Evolutionary conservation across 2,888 invertebrate species (phyloP).

Genomic region (Thecophora atra): DNA sequence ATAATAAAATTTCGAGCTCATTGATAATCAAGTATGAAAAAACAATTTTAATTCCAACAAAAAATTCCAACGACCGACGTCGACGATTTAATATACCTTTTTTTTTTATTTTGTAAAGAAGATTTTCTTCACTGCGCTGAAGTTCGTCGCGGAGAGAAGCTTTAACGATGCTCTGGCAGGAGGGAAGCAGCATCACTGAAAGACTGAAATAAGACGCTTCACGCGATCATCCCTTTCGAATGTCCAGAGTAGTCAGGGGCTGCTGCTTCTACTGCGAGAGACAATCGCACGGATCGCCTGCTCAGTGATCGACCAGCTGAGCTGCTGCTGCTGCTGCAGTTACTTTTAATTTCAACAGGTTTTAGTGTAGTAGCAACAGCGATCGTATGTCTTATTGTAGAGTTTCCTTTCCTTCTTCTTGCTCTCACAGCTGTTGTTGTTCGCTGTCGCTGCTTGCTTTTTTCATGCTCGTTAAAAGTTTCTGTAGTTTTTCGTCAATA

Average conservation of each 20-base stretch:
- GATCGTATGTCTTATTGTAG: constrained; percentile 35
- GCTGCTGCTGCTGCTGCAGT: constrained; percentile 2
- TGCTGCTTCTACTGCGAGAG: constrained; percentile 29
- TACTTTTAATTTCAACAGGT: constrained; percentile 63
- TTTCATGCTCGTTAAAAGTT: constrained; percentile 49
- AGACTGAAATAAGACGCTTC: constrained; percentile 43
- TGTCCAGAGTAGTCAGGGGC: constrained; percentile 39
- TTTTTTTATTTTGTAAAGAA: constrained; percentile 27
- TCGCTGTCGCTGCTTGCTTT: constrained; percentile 39
- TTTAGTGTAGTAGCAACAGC: constrained; percentile 45
- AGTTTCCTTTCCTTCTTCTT: constrained; percentile 39
- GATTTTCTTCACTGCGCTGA: constrained; percentile 14
- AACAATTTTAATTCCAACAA: constrained; percentile 54
- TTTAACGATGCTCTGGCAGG: constrained; percentile 12
- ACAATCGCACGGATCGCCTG: constrained; percentile 23
- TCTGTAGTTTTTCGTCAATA: constrained; percentile 41
- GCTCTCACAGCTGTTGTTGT: constrained; percentile 44
- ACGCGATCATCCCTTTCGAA: constrained; percentile 36
- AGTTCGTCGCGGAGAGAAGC: constrained; percentile 6
- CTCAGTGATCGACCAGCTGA: constrained; percentile 30
- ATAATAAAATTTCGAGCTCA: constrained; percentile 62
- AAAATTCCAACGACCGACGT: constrained; percentile 48
- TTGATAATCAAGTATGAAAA: constrained; percentile 56
- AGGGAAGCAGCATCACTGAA: constrained; percentile 7
- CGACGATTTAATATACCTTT: constrained; percentile 54